Conservation (phyloP, 2,113 vertebrate genomes). For the Arenaria interpres region DNA sequence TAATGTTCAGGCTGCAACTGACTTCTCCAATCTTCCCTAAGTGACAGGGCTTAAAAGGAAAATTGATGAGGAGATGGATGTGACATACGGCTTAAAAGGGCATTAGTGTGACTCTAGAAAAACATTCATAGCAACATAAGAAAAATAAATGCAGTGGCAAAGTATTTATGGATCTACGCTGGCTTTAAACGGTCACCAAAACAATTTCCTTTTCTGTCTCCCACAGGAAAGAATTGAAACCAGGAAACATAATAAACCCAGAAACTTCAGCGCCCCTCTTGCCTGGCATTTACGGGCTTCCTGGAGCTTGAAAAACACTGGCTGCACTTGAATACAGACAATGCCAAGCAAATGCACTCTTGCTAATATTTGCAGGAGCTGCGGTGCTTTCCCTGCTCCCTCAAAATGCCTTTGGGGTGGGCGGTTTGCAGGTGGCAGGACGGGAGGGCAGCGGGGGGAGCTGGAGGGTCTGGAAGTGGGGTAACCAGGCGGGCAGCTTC, state of each 20-base stretch:
- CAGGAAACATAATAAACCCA: neutral
- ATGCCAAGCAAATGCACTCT: neutral
- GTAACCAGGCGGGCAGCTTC: neutral
- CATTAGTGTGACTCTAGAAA: neutral
- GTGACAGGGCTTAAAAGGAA: neutral
- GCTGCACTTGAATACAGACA: neutral
- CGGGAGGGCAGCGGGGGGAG: neutral
- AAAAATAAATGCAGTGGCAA: constrained; percentile 10
- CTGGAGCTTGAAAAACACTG: neutral
- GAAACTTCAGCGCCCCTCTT: neutral
- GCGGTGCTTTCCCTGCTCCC: neutral
- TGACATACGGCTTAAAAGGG: neutral
- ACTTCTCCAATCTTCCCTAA: neutral
- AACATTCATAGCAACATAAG: neutral
- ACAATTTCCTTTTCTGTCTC: constrained; percentile 13
- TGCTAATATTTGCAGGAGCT: neutral
- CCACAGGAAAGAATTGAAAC: neutral
- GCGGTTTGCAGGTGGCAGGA: neutral
- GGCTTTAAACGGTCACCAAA: neutral
- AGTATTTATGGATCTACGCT: neutral
- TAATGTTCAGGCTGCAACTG: neutral
- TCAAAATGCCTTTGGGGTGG: neutral
- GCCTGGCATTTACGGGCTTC: neutral
- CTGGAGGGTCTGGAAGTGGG: neutral
- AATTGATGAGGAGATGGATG: constrained; percentile 29